These are phyloP conservation scores for Cyphomyrus discorhynchus DNA, from an alignment of 2,113 vertebrate species.

Conservation along the genomic window DNA sequence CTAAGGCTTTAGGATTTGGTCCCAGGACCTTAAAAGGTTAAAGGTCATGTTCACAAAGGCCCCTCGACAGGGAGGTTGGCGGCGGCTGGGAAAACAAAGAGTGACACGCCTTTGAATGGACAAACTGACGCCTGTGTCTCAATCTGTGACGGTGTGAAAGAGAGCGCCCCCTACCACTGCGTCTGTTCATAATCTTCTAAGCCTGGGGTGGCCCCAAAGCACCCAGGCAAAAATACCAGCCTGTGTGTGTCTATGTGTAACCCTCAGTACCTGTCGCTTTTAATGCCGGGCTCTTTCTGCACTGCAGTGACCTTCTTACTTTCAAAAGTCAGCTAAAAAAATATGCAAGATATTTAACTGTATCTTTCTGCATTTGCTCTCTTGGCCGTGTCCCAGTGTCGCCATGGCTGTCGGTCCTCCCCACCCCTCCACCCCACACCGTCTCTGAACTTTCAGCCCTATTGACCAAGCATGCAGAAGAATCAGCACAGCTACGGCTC, in stretches of 20 bases:
- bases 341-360: neutral
- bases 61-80: neutral
- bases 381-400: neutral
- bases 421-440: slow-evolving; percentile 13
- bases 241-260: neutral
- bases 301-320: neutral
- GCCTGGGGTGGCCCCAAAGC: neutral
- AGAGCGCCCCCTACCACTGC: neutral
- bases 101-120: neutral
- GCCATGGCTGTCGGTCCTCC: neutral
- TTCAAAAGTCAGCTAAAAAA: neutral
- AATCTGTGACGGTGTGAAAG: neutral
- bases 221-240: neutral
- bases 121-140: neutral
- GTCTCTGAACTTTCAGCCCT: slow-evolving; percentile 48
- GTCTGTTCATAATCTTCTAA: neutral
- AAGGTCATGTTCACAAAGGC: neutral
- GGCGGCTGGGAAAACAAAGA: neutral
- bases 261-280: neutral
- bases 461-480: slow-evolving; percentile 72
- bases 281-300: neutral
- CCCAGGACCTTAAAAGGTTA: slow-evolving; percentile 12
- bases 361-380: neutral
- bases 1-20: neutral
- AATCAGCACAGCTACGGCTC: slow-evolving; percentile 61